Conservation (phyloP, 2,113 vertebrate species). For the cattle (Bos taurus) region ARS-UCD2.0 NC_037334.1:70643501-70644000, state of each 20-base stretch:
- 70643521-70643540: not conserved
- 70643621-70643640: not conserved
- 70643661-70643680: not conserved
- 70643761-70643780: not conserved
- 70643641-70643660: not conserved
- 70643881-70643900: not conserved
- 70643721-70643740: not conserved
- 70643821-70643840: not conserved
- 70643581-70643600: not conserved
- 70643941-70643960: not conserved
- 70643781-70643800: not conserved
- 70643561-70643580: not conserved
- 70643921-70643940: not conserved
- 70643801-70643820: not conserved
- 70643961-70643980: slow-evolving; percentile 15
- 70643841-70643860: not conserved
- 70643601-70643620: not conserved
- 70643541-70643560: not conserved
- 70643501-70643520: not conserved
- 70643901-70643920: not conserved
- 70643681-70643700: not conserved
- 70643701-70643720: not conserved
- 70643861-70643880: not conserved
- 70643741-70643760: not conserved
- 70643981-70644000: not conserved